phyloP scores from a whole-genome alignment of 2,888 invertebrate genomes.

The Brachyopa scutellaris region DNA sequence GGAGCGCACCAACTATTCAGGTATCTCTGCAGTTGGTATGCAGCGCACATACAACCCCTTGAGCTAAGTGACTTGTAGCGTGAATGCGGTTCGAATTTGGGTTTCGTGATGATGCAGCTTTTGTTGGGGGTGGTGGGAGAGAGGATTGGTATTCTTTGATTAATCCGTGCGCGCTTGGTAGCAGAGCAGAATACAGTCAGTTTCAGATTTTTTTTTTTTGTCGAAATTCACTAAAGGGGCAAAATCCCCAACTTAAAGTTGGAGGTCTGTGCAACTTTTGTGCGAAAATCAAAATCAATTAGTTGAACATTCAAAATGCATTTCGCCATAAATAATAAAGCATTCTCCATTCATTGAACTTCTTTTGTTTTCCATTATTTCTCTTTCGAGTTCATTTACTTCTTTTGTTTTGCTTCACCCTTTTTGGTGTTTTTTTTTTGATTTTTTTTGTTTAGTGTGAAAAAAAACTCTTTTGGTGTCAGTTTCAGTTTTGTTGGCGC shows the following conservation, averaged over 20 bases:
- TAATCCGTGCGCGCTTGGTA: conserved; percentile 14
- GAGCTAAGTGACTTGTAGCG: conserved; percentile 48
- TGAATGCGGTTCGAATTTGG: conserved; percentile 63
- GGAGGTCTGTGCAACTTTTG: no score
- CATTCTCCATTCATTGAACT: conserved; percentile 39
- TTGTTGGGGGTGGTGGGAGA: background rate
- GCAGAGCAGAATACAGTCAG: background rate
- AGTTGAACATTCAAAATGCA: conserved; percentile 53
- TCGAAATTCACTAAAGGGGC: background rate
- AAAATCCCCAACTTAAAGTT: background rate
- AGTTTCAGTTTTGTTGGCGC: conserved; percentile 65
- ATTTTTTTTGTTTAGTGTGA: background rate
- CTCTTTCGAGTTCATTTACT: conserved; percentile 60
- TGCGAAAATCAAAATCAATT: conserved; percentile 35
- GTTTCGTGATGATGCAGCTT: conserved; percentile 33
- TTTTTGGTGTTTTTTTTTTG: background rate
- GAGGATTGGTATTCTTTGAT: conserved; percentile 27
- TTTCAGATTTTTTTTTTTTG: background rate
- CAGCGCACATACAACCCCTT: background rate
- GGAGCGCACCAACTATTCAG: background rate
- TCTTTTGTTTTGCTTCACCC: background rate
- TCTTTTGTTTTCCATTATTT: background rate
- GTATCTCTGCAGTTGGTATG: background rate
- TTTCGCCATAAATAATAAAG: conserved; percentile 39
- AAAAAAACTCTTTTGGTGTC: conserved; percentile 50